Conservation (phyloP, 2,797 vertebrate species). For the Antrozous pallidus region DNA sequence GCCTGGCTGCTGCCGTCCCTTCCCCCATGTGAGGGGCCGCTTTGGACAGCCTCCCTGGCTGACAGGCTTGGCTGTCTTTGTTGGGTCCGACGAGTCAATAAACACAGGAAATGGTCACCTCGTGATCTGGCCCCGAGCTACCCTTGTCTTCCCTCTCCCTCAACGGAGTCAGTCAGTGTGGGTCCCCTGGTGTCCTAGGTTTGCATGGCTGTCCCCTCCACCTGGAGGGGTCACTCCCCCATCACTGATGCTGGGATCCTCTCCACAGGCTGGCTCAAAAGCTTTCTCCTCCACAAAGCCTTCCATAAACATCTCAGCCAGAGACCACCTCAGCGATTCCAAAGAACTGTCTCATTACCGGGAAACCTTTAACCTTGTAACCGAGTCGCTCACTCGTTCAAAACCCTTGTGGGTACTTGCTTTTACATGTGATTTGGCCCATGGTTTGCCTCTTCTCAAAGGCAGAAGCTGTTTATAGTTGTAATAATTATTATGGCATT, state of each 20-base stretch:
- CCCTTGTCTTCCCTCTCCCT: background rate
- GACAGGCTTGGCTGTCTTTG: background rate
- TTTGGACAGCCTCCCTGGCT: background rate
- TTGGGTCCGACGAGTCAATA: background rate
- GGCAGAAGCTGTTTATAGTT: background rate
- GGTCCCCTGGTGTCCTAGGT: background rate
- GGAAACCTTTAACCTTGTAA: background rate
- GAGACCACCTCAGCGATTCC: background rate
- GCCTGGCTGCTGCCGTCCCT: background rate
- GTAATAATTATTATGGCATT: background rate
- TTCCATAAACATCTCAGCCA: background rate
- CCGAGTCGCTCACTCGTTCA: background rate
- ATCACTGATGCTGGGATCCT: background rate
- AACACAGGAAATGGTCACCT: background rate
- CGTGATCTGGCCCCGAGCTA: background rate
- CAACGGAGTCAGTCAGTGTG: accelerated
- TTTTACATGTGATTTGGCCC: background rate
- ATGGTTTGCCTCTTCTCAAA: background rate
- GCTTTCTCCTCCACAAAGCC: background rate
- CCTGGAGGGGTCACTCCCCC: background rate
- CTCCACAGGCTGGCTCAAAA: background rate
- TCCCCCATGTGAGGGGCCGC: accelerated
- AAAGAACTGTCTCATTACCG: background rate
- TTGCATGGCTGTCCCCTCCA: background rate
- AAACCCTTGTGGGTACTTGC: background rate